Percentiles rank a stretch among this genome's conserved stretches.
These are phyloP conservation scores for Drosophila incognita DNA, from an alignment of 2,888 invertebrate genomes.

Conservation along the genomic window DNA sequence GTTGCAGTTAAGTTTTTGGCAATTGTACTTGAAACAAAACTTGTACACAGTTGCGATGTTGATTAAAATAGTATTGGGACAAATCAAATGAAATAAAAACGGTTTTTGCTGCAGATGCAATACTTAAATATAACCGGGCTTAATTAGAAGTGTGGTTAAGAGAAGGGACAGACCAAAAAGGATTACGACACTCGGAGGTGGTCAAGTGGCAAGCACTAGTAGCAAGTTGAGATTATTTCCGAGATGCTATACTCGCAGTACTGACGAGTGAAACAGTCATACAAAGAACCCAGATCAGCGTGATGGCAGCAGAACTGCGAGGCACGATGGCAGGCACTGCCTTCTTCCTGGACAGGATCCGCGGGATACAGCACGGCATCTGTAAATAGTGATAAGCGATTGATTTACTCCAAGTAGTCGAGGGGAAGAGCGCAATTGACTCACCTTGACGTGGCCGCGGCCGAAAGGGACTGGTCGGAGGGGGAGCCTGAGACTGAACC, in stretches of 20 bases:
- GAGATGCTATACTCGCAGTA: slow-evolving; percentile 85
- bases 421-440: neutral
- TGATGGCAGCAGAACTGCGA: slow-evolving; percentile 89
- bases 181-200: neutral
- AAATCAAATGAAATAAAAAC: neutral
- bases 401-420: neutral
- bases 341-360: slow-evolving; percentile 35
- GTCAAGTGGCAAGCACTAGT: slow-evolving; percentile 29
- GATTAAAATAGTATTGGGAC: slow-evolving; percentile 4
- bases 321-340: slow-evolving; percentile 88
- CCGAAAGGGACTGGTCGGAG: neutral
- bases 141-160: slow-evolving; percentile 13
- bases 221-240: slow-evolving; percentile 52
- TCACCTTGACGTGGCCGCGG: slow-evolving; percentile 45
- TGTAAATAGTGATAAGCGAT: slow-evolving; percentile 20
- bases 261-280: slow-evolving; percentile 88
- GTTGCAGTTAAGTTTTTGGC: too few relatives aligned
- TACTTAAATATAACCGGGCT: neutral
- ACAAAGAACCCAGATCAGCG: slow-evolving; percentile 84
- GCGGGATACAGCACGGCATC: slow-evolving; percentile 48
- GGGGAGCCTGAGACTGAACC: neutral
- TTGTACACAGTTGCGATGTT: neutral
- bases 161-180: neutral
- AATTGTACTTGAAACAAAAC: neutral
- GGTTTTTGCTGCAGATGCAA: neutral